A percentile compares a stretch with the other conserved stretches of the same genome.
Conservation (phyloP, 2,888 invertebrate species). For the Eueremaeus valkanovi region DNA sequence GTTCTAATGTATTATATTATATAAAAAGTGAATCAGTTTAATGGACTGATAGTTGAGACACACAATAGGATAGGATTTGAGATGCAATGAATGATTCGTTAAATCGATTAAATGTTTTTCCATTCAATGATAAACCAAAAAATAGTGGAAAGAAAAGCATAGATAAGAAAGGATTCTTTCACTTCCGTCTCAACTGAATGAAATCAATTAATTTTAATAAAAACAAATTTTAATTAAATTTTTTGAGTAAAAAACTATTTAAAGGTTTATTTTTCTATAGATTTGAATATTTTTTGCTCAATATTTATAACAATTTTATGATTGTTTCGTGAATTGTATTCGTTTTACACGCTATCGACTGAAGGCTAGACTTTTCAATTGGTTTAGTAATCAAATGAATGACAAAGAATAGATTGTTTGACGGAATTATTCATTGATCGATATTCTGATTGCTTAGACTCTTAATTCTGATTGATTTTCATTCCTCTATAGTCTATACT, state of each 20-base stretch:
- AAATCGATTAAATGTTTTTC: slow-evolving; percentile 19
- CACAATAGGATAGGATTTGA: slow-evolving; percentile 13
- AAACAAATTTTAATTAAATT: too few relatives aligned
- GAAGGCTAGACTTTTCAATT: too few relatives aligned
- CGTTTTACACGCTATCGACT: background rate
- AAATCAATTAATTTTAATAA: background rate
- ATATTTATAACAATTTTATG: too few relatives aligned
- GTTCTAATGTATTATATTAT: background rate
- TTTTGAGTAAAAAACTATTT: too few relatives aligned
- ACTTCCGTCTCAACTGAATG: background rate
- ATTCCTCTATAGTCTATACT: background rate
- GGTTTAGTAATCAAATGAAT: too few relatives aligned
- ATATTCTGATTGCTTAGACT: slow-evolving; percentile 13
- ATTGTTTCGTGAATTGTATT: background rate
- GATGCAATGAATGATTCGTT: slow-evolving; percentile 7
- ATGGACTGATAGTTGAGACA: slow-evolving; percentile 1
- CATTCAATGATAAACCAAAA: background rate
- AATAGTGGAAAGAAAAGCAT: background rate
- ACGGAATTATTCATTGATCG: slow-evolving; percentile 26
- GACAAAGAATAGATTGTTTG: background rate
- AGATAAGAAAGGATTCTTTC: background rate
- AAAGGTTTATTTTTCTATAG: too few relatives aligned
- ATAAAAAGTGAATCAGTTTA: slow-evolving; percentile 8
- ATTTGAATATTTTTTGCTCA: too few relatives aligned
- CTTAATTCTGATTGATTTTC: slow-evolving; percentile 34